These are phyloP conservation scores for Maniola hyperantus DNA, from an alignment of 2,888 invertebrate genomes.

Conservation along the genomic window DNA sequence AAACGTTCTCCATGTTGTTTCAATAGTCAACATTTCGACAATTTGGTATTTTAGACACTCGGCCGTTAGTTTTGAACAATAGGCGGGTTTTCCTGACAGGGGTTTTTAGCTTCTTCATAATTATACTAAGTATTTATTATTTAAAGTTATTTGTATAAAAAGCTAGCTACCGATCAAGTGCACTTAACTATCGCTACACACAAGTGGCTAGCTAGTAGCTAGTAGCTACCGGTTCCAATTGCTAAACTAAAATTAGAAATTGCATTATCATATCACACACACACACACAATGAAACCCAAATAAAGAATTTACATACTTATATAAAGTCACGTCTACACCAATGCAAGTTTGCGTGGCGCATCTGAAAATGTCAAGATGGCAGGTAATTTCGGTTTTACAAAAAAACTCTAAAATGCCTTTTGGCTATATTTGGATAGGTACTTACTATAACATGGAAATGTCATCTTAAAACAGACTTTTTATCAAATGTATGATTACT, in stretches of 20 bases:
- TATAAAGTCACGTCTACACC: background rate
- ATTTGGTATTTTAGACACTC: background rate
- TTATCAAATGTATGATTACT: too few species aligned
- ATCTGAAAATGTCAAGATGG: background rate
- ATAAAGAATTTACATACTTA: background rate
- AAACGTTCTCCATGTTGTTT: too few species aligned
- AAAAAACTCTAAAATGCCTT: too few species aligned
- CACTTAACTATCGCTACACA: constrained; percentile 7
- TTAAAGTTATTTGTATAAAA: constrained; percentile 14
- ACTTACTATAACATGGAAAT: too few species aligned
- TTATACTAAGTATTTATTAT: constrained; percentile 2
- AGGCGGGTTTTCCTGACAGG: constrained; percentile 4
- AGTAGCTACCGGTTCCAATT: background rate
- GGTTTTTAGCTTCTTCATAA: constrained; percentile 5
- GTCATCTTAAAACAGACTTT: too few species aligned
- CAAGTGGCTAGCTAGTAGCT: background rate
- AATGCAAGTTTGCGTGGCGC: background rate
- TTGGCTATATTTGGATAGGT: too few species aligned
- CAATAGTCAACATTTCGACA: too few species aligned
- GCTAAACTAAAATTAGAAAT: constrained; percentile 15
- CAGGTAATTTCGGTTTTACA: too few species aligned
- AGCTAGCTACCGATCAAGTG: constrained; percentile 1
- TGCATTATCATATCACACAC: constrained; percentile 14
- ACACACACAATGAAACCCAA: background rate
- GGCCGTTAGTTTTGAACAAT: background rate